Evolutionary conservation across 1,140 invertebrate species (phyloP).

Genomic region (Drosophila ohnishii): DNA sequence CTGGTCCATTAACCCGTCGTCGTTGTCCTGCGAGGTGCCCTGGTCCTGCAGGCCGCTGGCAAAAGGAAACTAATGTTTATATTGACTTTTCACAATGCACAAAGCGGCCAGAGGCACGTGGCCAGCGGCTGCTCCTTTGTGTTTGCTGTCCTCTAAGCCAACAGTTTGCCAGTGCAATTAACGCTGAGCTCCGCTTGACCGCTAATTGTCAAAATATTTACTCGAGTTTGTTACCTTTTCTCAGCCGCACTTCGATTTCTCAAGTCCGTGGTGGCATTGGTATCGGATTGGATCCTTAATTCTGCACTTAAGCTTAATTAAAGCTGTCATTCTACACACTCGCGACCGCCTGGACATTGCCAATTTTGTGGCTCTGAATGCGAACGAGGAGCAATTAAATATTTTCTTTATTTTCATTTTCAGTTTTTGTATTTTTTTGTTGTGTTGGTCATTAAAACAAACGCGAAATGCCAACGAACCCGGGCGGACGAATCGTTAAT

Average conservation of each 20-base stretch:
- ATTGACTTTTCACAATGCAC: slow-evolving; percentile 73
- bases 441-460: slow-evolving; percentile 62
- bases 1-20: slow-evolving; percentile 82
- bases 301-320: slow-evolving; percentile 76
- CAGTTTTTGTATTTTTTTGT: slow-evolving; percentile 4
- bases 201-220: slow-evolving; percentile 83
- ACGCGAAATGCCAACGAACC: slow-evolving; percentile 68
- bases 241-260: slow-evolving; percentile 17
- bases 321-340: slow-evolving; percentile 27
- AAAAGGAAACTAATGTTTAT: slow-evolving; percentile 61
- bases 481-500: slow-evolving; percentile 59
- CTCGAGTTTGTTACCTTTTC: slow-evolving; percentile 56
- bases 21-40: slow-evolving; percentile 44
- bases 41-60: slow-evolving; percentile 36
- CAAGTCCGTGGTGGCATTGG: not conserved
- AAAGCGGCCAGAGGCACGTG: slow-evolving; percentile 63
- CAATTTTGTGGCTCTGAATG: slow-evolving; percentile 41
- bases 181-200: slow-evolving; percentile 74
- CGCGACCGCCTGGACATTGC: slow-evolving; percentile 13
- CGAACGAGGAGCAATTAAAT: slow-evolving; percentile 62
- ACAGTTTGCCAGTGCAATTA: slow-evolving; percentile 71
- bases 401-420: slow-evolving; percentile 45
- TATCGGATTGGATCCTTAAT: slow-evolving; percentile 21
- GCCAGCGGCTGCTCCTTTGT: slow-evolving; percentile 40
- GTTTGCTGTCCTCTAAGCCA: slow-evolving; percentile 37